Conservation (phyloP, 2,888 invertebrate genomes). For the Drosophila mimetica region DNA sequence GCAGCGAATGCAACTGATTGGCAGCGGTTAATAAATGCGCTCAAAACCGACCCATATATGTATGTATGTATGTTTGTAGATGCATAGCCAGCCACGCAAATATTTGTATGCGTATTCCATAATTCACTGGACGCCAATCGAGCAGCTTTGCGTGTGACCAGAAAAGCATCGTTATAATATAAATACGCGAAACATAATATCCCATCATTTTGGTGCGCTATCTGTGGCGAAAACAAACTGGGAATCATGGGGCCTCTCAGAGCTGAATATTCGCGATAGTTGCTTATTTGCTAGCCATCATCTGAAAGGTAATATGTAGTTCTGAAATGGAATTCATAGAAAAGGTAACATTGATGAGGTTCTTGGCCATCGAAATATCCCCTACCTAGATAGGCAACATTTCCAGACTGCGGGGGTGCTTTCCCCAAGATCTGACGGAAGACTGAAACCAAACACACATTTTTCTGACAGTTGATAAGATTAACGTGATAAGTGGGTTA, state of each 20-base stretch:
- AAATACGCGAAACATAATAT: constrained; percentile 37
- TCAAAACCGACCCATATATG: not conserved
- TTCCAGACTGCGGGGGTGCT: no score
- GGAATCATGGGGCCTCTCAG: not conserved
- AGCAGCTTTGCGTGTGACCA: constrained; percentile 41
- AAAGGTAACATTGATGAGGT: no score
- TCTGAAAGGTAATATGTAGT: no score
- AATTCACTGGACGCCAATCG: constrained; percentile 42
- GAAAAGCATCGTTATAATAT: constrained; percentile 35
- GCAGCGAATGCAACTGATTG: constrained; percentile 68
- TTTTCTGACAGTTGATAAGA: no score
- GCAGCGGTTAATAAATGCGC: constrained; percentile 65
- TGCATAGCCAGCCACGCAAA: constrained; percentile 11
- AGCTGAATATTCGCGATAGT: not conserved
- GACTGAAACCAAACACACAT: no score
- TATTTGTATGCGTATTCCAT: constrained; percentile 38
- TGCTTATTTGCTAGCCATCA: not conserved
- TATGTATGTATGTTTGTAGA: no score
- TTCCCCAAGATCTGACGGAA: no score
- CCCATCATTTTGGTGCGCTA: constrained; percentile 32
- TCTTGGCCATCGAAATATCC: no score
- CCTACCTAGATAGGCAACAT: no score
- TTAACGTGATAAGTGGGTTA: no score
- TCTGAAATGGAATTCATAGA: no score
- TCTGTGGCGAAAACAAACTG: constrained; percentile 17